Base-by-base conservation (phyloP, 2,113 vertebrate genomes). In the Etheostoma cragini region DNA sequence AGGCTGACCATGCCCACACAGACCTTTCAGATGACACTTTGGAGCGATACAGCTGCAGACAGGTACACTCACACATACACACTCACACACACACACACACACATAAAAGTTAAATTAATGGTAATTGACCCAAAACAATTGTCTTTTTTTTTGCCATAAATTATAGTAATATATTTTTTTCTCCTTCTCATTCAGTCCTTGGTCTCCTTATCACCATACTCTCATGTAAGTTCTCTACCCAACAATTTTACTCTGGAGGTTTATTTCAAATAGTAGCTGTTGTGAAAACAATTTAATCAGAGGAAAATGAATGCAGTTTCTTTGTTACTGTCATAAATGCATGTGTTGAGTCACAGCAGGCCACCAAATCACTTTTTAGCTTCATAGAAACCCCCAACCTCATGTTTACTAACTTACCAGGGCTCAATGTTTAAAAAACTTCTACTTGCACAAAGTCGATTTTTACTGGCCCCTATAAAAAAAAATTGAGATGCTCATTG, bases 21-120 rank as follows among this genome's bases (percentile, higher is more conserved):
- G 92, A 73, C 35, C 73, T 88, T 0, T 96, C 97, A 68, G 96
- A 97, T 33, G 97, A 97, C 94, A 96, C 96, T 58, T 92, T 98
- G 95, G 97, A 98, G 93, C 94, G 95, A 93, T 97, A 96, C 95
- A 96, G 95, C 95, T 96, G 96, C 91, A 95, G 96, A 93, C 97
- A 97, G 97, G 97, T 97, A 96, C 79, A 65, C 72, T 82, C 38
- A 65, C 70, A 52, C 46, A 65, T 46, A 56, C 50, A 24, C 35
- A 63, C 58, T 21, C 33, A 38, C 17, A 57, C 70, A 52, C 46
- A 65, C 46, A 56, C 50, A 24, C 35, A 63, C 58, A 38, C 33
- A 38, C 17, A 57, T 24, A 96, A 63, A 62, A 26, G n/a, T 26
- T 19, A 53, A 12, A 61, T 53, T 30, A 60, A 65, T 35, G 13